These are phyloP conservation scores for Stictocephala bisonia DNA, from an alignment of 2,888 invertebrate species.

Conservation along the genomic window DNA sequence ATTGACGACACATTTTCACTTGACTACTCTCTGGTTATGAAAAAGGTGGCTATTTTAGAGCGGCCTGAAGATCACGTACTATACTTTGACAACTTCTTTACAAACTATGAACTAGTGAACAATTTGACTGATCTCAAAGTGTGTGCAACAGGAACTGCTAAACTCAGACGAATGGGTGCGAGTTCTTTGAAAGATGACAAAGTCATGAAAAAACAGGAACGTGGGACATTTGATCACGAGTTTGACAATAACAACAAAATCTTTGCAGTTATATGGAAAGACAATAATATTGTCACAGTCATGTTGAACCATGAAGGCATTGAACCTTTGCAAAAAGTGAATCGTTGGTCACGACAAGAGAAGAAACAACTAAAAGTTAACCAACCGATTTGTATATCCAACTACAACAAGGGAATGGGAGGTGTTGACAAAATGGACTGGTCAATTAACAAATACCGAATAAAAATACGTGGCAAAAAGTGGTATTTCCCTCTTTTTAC, in stretches of 20 bases:
- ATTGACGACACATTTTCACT: not conserved
- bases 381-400: conserved; percentile 29
- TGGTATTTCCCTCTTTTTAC: conserved; percentile 44
- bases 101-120: conserved; percentile 18
- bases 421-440: conserved; percentile 42
- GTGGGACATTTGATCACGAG: conserved; percentile 30
- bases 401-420: conserved; percentile 37
- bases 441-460: conserved; percentile 27
- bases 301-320: conserved; percentile 37
- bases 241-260: conserved; percentile 26
- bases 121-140: conserved; percentile 15
- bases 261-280: conserved; percentile 40
- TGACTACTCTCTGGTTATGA: conserved; percentile 12
- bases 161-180: conserved; percentile 2
- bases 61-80: conserved; percentile 33
- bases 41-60: conserved; percentile 15
- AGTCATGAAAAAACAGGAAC: conserved; percentile 32
- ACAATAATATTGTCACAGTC: conserved; percentile 25
- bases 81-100: conserved; percentile 44
- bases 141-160: conserved; percentile 22
- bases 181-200: conserved; percentile 34
- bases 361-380: conserved; percentile 30
- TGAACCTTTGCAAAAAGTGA: conserved; percentile 38
- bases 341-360: conserved; percentile 27
- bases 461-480: conserved; percentile 33